These are phyloP conservation scores for Turritopsis rubra DNA, from an alignment of 30 jellyfish, hydroid and myxozoan genomes.

Conservation along the genomic window DNA sequence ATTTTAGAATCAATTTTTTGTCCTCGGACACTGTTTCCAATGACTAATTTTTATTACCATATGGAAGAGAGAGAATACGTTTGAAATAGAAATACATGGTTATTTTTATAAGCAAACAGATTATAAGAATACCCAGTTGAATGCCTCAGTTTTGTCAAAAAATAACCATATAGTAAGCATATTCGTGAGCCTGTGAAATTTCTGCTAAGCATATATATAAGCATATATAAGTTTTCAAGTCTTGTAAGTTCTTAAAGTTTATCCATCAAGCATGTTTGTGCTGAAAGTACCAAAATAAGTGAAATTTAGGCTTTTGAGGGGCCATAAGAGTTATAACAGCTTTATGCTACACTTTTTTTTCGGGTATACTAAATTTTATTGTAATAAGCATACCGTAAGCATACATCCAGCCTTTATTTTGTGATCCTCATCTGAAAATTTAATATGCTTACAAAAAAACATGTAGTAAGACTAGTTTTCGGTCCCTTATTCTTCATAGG, in stretches of 20 bases:
- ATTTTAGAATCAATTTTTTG: not conserved
- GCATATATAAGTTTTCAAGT: not conserved
- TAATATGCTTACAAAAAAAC: not conserved
- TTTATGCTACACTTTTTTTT: not conserved
- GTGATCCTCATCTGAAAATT: not conserved
- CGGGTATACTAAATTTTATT: conserved; percentile 14
- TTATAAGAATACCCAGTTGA: not conserved
- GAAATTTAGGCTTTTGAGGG: not conserved
- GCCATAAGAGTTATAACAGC: conserved; percentile 6
- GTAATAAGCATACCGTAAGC: conserved; percentile 10
- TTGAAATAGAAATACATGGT: not conserved
- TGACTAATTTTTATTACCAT: not conserved
- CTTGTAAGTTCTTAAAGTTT: not conserved
- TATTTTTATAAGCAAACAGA: not conserved
- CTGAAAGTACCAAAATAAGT: not conserved
- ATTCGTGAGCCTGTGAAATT: not conserved
- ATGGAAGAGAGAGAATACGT: not conserved
- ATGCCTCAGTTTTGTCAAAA: not conserved
- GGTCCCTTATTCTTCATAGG: not conserved
- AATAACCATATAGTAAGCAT: not conserved
- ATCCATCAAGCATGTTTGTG: not conserved
- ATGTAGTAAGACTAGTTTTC: not conserved
- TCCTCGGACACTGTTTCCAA: too few relatives aligned
- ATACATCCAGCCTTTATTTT: conserved; percentile 11
- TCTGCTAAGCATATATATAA: not conserved